Evolutionary conservation across 2,797 vertebrate species (phyloP).

Genomic region (Momotus momota): DNA sequence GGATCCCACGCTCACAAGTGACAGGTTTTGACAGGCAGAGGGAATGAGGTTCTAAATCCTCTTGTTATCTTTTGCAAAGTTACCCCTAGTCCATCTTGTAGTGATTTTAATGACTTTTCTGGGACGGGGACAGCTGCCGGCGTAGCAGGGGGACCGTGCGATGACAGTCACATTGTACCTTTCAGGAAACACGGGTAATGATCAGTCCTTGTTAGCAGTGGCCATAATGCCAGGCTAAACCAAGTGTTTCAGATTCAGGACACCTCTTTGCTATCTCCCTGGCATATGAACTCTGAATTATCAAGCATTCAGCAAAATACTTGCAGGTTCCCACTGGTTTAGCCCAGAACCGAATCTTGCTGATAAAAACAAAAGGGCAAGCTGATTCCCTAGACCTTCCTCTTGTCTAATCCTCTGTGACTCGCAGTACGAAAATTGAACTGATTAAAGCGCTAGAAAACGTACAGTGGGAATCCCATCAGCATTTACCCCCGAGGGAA

Average conservation of each 20-base stretch:
- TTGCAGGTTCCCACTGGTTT: background rate
- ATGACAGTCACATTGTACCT: background rate
- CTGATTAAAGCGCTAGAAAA: conserved; percentile 39
- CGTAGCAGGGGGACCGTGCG: background rate
- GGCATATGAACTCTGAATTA: background rate
- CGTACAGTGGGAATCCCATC: background rate
- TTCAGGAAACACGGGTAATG: background rate
- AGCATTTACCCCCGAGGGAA: background rate
- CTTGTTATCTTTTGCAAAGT: background rate
- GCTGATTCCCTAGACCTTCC: conserved; percentile 1
- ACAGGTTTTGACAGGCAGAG: background rate
- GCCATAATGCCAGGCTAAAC: background rate
- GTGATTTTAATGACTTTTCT: conserved; percentile 46
- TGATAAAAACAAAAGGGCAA: conserved; percentile 40
- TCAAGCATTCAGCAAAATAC: conserved; percentile 20
- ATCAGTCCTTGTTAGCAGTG: background rate
- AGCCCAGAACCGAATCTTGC: conserved; percentile 11
- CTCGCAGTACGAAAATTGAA: background rate
- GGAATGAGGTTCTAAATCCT: conserved; percentile 38
- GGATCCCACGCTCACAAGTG: background rate
- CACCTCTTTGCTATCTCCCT: background rate
- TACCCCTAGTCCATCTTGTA: background rate
- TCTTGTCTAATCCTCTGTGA: conserved; percentile 43
- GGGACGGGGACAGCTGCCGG: conserved; percentile 19
- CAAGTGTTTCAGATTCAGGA: background rate